Evolutionary conservation across 2,113 vertebrate genomes (phyloP), one percentile per base, ranked within the genome.

Genomic region (Pelmatolapia mariae): DNA sequence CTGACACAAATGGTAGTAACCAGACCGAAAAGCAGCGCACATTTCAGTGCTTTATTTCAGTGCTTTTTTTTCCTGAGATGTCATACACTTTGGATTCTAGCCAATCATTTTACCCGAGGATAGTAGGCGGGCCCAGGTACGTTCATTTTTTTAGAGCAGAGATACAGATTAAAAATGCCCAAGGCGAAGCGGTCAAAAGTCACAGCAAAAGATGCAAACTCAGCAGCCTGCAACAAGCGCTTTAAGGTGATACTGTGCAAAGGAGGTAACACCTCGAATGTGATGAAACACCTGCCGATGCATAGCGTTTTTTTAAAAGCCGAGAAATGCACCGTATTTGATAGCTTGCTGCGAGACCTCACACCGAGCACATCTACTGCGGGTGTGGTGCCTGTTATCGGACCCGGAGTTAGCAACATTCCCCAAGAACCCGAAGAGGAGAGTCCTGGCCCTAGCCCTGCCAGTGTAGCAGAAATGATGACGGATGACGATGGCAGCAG

Each of bases 61-160:
- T n/a, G 50, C 19, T 50, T 53, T n/a, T 47, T n/a, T 10, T 1
- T 0, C 19, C 19, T 53, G 50, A 53, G 19, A n/a, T 53, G 19
- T 53, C 19, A 53, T 53, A 53, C 5, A 53, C 50, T n/a, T 53
- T 53, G 19, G 50, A 53, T 53, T 53, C 50, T 10, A n/a, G 50
- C 19, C 50, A n/a, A 53, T n/a, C 50, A 53, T 53, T 53, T 53
- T 53, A 2, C 50, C 50, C 19, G 10, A n/a, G 50, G 3, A 10
- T 5, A 3, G 50, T 52, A 52, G 19, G 50, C 9, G 1, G 50
- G 50, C 9, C 9, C 50, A n/a, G 50, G 50, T 50, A 19, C 8
- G 1, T 19, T 19, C 47, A 1, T 50, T 50, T 16, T 50, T 50
- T 9, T 9, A 50, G 8, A 19, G 47, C 16, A 18, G 15, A 47